phyloP scores from a whole-genome alignment of 2,888 invertebrate species.

The Holacanthella duospinosa region DNA sequence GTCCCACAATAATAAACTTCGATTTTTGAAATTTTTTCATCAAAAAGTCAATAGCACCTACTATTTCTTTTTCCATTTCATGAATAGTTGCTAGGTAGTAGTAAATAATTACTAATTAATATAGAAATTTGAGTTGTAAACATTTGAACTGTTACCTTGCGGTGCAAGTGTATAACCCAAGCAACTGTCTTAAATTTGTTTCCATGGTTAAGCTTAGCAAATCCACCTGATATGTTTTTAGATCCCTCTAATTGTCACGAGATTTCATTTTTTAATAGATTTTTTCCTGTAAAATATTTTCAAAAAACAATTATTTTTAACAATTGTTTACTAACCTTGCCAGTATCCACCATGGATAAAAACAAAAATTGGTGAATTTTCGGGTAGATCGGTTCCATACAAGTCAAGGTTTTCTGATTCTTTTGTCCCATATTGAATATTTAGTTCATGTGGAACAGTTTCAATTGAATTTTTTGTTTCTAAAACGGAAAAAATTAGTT shows the following conservation, averaged over 20 bases:
- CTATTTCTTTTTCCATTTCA: slow-evolving; percentile 53
- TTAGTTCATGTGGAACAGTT: slow-evolving; percentile 46
- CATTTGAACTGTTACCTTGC: slow-evolving; percentile 41
- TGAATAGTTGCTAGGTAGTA: slow-evolving; percentile 40
- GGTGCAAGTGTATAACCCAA: slow-evolving; percentile 76
- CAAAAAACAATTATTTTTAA: too few relatives aligned
- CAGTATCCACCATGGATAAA: slow-evolving; percentile 84
- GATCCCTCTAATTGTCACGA: slow-evolving; percentile 35
- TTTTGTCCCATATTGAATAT: slow-evolving; percentile 24
- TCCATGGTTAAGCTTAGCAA: slow-evolving; percentile 53
- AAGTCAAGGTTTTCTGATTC: slow-evolving; percentile 30
- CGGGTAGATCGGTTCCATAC: slow-evolving; percentile 33
- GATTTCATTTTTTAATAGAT: too few relatives aligned
- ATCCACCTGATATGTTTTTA: slow-evolving; percentile 51
- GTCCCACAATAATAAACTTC: slow-evolving; percentile 49
- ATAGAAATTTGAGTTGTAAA: background rate
- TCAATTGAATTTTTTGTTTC: slow-evolving; percentile 51
- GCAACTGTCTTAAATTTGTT: slow-evolving; percentile 58
- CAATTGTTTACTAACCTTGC: slow-evolving; percentile 63
- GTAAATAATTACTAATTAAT: slow-evolving; percentile 5
- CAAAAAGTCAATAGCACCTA: slow-evolving; percentile 51
- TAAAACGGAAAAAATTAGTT: slow-evolving; percentile 42
- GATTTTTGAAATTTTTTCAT: slow-evolving; percentile 52
- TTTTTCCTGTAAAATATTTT: too few relatives aligned
- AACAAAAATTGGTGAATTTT: slow-evolving; percentile 60